Base-by-base conservation (phyloP, 1,140 invertebrate genomes). In the Trichoplusia ni region DNA sequence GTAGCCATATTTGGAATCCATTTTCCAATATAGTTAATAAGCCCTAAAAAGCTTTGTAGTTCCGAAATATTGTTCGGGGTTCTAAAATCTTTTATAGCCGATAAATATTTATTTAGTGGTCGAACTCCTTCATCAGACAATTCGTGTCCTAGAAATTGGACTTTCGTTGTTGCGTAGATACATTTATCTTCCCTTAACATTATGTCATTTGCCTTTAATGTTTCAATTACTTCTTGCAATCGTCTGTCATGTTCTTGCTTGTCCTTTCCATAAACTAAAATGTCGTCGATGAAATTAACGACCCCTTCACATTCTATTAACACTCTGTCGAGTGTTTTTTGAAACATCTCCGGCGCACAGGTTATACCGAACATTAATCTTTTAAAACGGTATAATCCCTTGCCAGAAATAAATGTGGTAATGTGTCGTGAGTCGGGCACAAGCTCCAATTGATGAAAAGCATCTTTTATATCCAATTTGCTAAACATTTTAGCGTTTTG, bases 81-180 rank as follows among this genome's bases (percentile, higher is more conserved):
- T 0, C 86, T 75, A 53, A 81, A 89, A 0, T 81, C 25, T 25
- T 63, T 11, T 1, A 91, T 68, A 1, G 62, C 71, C 1, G 53
- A 18, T 0, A 88, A 59, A 53, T 83, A 84, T 14, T 75, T 71
- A 0, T 78, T 63, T 60, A 86, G 68, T 1, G 78, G 72, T 38
- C 56, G 61, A 8, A 77, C 47, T 4, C 76, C 83, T 25, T 73
- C 29, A 7, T 31, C 8, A 1, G 77, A 70, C 4, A 91, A 19
- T 11, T 87, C 74, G 38, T 84, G 81, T 8, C 89, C 87, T 7
- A 91, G 67, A 69, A 73, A 90, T 21, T 64, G 90, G 88, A 80
- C 37, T 74, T 78, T 69, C 25, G 69, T 14, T 6, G 64, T 44
- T 38, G 68, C 58, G 35, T 58, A 75, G 16, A 73, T 7, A 40